A percentile compares a stretch with the other conserved stretches of the same genome.
Evolutionary conservation across 2,113 vertebrate species (phyloP).

Genomic region (Anser brachyrhynchus): DNA sequence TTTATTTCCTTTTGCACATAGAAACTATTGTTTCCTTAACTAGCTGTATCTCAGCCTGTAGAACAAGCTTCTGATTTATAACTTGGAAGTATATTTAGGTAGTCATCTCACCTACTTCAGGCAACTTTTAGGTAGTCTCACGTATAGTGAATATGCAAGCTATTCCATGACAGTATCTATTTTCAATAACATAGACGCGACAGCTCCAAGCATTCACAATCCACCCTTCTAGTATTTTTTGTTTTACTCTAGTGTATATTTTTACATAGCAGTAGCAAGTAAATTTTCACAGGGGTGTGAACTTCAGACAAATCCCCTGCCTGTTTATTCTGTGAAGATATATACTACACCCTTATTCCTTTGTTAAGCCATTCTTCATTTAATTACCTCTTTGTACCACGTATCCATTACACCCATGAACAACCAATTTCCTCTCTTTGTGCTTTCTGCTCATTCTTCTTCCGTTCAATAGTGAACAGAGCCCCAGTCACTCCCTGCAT

Average conservation of each 20-base stretch:
- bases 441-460: neutral
- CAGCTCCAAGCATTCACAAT: neutral
- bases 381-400: neutral
- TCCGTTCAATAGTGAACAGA: neutral
- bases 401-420: neutral
- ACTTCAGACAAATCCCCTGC: neutral
- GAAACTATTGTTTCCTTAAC: neutral
- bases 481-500: neutral
- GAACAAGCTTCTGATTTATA: neutral
- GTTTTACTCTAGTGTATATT: neutral
- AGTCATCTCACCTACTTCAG: neutral
- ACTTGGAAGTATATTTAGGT: neutral
- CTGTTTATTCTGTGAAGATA: neutral
- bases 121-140: neutral
- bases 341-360: neutral
- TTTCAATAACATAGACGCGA: neutral
- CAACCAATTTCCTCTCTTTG: neutral
- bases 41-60: neutral
- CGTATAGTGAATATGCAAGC: accelerated
- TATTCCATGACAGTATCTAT: neutral
- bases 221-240: neutral
- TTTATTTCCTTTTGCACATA: neutral
- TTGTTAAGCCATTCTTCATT: accelerated
- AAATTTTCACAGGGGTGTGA: neutral
- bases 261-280: neutral